Evolutionary conservation across 2,888 invertebrate species (phyloP).

Genomic region (Acheta domesticus): DNA sequence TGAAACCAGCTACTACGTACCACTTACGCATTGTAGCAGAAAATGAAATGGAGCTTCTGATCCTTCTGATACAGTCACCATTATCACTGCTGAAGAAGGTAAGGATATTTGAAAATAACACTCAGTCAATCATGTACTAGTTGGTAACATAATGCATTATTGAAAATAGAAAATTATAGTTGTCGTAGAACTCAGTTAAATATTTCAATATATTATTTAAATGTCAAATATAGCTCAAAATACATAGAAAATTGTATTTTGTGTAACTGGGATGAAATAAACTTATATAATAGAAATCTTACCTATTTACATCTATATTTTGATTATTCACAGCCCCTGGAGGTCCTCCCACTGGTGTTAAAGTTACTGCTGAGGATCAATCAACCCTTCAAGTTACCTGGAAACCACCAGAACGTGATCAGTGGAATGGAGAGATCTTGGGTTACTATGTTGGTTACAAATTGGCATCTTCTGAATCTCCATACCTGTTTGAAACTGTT

Average conservation of each 20-base stretch:
- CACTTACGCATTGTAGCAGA: conserved; percentile 90
- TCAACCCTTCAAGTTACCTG: conserved; percentile 82
- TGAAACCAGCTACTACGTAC: conserved; percentile 88
- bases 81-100: conserved; percentile 92
- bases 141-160: no score
- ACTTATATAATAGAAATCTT: no score
- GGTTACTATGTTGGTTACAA: conserved; percentile 91
- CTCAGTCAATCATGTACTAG: not conserved
- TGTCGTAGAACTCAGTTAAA: no score
- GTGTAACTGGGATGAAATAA: no score
- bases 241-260: not conserved
- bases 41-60: conserved; percentile 88
- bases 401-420: conserved; percentile 84
- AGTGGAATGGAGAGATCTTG: conserved; percentile 89
- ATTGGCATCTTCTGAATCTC: conserved; percentile 73
- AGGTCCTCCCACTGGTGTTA: conserved; percentile 77
- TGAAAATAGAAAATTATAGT: no score
- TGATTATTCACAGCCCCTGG: conserved; percentile 57
- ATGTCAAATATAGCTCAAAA: not conserved
- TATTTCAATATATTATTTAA: not conserved
- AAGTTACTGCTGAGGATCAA: conserved; percentile 83
- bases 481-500: conserved; percentile 86
- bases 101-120: conserved; percentile 36
- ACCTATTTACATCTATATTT: no score
- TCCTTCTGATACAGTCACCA: conserved; percentile 87